These are phyloP conservation scores for Tauraco erythrolophus DNA, from an alignment of 2,113 vertebrate genomes.

Conservation along the genomic window DNA sequence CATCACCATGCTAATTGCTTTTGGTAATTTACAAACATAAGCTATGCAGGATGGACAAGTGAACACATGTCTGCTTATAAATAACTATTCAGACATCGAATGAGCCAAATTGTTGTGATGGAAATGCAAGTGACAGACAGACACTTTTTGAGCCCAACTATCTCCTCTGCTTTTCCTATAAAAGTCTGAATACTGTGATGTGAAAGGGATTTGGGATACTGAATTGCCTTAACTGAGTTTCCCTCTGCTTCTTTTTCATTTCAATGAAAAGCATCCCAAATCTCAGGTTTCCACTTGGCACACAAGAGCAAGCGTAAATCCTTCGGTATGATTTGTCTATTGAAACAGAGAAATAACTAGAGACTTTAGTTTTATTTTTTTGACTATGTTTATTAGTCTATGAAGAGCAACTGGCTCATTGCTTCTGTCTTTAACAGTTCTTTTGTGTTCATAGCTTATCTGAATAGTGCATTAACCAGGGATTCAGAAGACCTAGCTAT, in stretches of 20 bases:
- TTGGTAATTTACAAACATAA: background rate
- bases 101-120: background rate
- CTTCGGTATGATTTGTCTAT: background rate
- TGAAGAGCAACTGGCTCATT: constrained; percentile 18
- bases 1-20: constrained; percentile 40
- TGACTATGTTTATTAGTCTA: background rate
- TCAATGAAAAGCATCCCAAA: background rate
- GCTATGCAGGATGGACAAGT: background rate
- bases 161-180: background rate
- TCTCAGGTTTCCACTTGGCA: background rate
- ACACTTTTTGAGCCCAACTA: background rate
- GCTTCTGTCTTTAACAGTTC: background rate
- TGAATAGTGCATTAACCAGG: background rate
- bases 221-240: background rate
- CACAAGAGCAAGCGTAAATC: background rate
- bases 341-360: background rate
- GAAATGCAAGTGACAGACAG: background rate
- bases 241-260: background rate
- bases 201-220: background rate
- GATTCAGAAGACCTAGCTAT: background rate
- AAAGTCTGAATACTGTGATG: background rate
- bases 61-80: constrained; percentile 31
- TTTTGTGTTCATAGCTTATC: constrained; percentile 9
- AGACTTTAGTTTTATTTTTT: background rate
- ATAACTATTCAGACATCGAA: constrained; percentile 6